Percentiles rank a stretch among this genome's conserved stretches.
These are phyloP conservation scores for Hydrotaea cyrtoneurina DNA, from an alignment of 2,888 invertebrate genomes.

Conservation along the genomic window DNA sequence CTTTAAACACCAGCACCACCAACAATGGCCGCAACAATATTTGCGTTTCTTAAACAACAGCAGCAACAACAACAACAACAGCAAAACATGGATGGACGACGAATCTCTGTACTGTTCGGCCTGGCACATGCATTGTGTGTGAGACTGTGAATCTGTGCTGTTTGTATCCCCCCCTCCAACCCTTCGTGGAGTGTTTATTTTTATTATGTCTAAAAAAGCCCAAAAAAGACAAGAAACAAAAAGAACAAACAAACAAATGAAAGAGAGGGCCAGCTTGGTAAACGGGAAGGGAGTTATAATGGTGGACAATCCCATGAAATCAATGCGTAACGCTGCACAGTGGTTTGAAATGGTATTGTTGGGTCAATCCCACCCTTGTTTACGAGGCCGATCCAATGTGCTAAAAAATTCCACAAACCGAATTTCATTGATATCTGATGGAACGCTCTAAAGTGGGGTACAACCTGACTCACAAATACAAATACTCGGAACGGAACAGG, in stretches of 20 bases:
- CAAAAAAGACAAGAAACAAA: conserved; percentile 12
- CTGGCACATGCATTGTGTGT: neutral
- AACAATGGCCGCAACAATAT: conserved; percentile 12
- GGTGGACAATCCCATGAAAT: conserved; percentile 51
- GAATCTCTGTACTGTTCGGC: neutral
- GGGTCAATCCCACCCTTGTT: too few species aligned
- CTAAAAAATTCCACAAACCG: too few species aligned
- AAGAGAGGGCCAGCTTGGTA: neutral
- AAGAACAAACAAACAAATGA: neutral
- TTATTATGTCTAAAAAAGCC: conserved; percentile 23
- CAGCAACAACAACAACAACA: too few species aligned
- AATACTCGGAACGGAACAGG: too few species aligned
- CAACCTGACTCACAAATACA: too few species aligned
- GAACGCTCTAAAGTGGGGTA: too few species aligned
- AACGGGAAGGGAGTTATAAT: neutral
- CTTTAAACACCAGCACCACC: conserved; percentile 28
- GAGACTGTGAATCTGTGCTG: conserved; percentile 2
- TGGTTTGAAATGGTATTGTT: neutral
- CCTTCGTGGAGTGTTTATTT: neutral
- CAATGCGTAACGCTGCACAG: conserved; percentile 52
- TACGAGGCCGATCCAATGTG: too few species aligned
- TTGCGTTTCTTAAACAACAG: conserved; percentile 19
- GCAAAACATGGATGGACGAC: neutral
- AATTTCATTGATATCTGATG: too few species aligned
- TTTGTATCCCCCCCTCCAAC: too few species aligned